Evolutionary conservation across 2,113 vertebrate genomes (phyloP).

Genomic region (Anoplopoma fimbria): DNA sequence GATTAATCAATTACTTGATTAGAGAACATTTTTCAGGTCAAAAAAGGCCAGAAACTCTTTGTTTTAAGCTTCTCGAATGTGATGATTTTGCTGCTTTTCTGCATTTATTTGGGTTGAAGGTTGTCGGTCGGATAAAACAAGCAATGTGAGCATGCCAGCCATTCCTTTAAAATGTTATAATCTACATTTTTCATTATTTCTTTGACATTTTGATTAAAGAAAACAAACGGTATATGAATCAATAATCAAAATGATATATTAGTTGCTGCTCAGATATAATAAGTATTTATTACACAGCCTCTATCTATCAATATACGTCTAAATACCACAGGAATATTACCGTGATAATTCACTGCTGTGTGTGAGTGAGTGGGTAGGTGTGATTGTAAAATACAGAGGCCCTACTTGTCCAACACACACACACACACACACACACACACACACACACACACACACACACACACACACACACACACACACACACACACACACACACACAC

Average conservation of each 20-base stretch:
- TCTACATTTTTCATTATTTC: not conserved
- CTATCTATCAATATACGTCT: not conserved
- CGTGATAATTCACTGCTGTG: conserved; percentile 42
- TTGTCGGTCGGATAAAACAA: not conserved
- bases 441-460: conserved; percentile 14
- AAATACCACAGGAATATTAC: conserved; percentile 20
- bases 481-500: conserved; percentile 34
- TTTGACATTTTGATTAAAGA: not conserved
- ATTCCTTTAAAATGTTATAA: not conserved
- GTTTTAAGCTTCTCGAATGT: not conserved
- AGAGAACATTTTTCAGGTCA: not conserved
- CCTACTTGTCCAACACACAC: conserved; percentile 48
- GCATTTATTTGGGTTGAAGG: not conserved
- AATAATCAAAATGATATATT: not conserved
- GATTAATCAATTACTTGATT: not conserved
- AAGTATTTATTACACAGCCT: not conserved
- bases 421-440: conserved; percentile 18
- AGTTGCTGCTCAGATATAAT: not conserved
- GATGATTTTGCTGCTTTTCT: not conserved
- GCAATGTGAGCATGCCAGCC: not conserved
- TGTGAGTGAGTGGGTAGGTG: conserved; percentile 73
- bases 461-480: conserved; percentile 4
- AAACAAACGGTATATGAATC: not conserved
- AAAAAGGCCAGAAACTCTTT: not conserved
- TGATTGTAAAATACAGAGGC: conserved; percentile 63